Base-by-base conservation (phyloP, 2,888 invertebrate species). In the Euclidia mi region DNA sequence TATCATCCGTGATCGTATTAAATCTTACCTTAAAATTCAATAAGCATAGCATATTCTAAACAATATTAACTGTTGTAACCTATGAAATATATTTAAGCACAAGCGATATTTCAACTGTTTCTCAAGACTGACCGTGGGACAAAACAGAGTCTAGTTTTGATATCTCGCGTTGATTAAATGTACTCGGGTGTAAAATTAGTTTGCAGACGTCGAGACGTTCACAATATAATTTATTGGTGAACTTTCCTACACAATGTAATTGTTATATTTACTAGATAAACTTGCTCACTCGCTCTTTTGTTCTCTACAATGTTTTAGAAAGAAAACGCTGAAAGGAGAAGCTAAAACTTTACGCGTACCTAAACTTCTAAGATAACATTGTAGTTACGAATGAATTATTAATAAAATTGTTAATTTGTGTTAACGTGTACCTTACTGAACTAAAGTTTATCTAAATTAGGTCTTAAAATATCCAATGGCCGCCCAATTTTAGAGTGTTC, bases 141-240 rank as follows among this genome's bases (percentile, higher is more conserved):
- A 3, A 42, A 29, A 20, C 14, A 42, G 3, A 38, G 3, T 52
- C 15, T 61, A 59, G 38, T 62, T 46, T 55, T 62, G 41, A 57
- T 76, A 57, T 56, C 12, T 25, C 29, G 20, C 51, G 58, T 69
- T 79, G 79, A 84, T 82, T 83, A 77, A 81, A 79, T 37, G 70
- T 69, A 64, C 66, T 78, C 75, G 60, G 42, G 77, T 76, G 79
- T 78, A 71, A 83, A 81, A 84, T 79, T 77, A 73, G 65, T 71
- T 60, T 28, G 56, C 50, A 55, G 56, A 60, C 55, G 31, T 37
- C 38, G 34, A 41, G 53, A 57, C 64, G 40, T 64, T 52, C 55
- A 59, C 58, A 37, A 45, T 62, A 56, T 72, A 72, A 76, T 72
- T 72, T 76, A 76, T 76, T 60, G 44, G 50, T 34, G n/a, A 76